Evolutionary conservation across 2,888 invertebrate species (phyloP).

Genomic region (Timema cristinae): DNA sequence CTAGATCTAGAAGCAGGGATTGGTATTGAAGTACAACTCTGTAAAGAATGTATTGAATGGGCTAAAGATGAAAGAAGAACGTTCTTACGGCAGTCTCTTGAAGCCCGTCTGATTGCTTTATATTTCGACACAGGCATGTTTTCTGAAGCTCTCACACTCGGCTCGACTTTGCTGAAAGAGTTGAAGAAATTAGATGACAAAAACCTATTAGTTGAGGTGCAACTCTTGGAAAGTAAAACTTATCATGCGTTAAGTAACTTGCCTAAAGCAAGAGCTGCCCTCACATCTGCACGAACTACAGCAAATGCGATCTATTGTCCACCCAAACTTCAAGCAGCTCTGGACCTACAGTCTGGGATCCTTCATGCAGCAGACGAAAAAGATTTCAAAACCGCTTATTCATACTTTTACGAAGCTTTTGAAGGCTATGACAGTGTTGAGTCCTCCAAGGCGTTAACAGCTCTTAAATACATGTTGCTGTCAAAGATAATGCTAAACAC

Average conservation of each 20-base stretch:
- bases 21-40: constrained; percentile 86
- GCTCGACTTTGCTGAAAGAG: constrained; percentile 85
- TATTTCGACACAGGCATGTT: constrained; percentile 92
- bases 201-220: constrained; percentile 96
- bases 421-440: constrained; percentile 98
- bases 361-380: constrained; percentile 99
- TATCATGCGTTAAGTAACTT: constrained; percentile 96
- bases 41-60: constrained; percentile 99
- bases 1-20: constrained; percentile 94
- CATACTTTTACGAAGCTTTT: constrained; percentile 99
- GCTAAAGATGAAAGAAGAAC: constrained; percentile 96
- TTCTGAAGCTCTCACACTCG: constrained; percentile 77
- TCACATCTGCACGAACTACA: constrained; percentile 98
- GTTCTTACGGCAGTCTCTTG: constrained; percentile 92
- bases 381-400: constrained; percentile 99
- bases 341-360: constrained; percentile 97
- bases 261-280: constrained; percentile 92
- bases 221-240: constrained; percentile 96
- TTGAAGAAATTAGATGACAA: constrained; percentile 99
- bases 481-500: constrained; percentile 98
- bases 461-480: constrained; percentile 98
- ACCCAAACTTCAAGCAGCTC: constrained; percentile 95
- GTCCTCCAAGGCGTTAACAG: constrained; percentile 83
- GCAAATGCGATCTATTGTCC: constrained; percentile 99
- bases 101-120: constrained; percentile 90